Base-by-base conservation (phyloP, 2,888 invertebrate species). In the Ichneumoninae sp. region DNA sequence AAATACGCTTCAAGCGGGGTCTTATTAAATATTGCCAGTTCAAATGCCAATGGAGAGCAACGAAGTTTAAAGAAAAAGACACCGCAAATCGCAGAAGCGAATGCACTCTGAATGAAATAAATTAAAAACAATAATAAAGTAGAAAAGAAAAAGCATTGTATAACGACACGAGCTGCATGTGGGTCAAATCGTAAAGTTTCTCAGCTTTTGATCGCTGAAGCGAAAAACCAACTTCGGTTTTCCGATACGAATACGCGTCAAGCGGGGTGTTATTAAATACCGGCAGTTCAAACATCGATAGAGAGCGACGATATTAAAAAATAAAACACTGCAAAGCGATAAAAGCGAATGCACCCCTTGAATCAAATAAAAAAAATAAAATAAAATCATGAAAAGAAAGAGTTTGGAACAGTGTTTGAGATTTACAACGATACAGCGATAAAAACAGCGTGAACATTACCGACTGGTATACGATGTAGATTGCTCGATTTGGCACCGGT, bases 401-500 rank as follows among this genome's bases (percentile, higher is more conserved):
- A 63, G 60, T 33, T 26, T 7, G 33, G 16, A 33, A 33, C 8
- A 16, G 13, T 16, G 69, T 69, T 44, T 30, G 50, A 50, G 68
- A 71, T 63, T 63, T 47, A 71, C 52, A 71, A 70, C 54, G 19
- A 63, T 70, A 65, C 6, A 36, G 13, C 52, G 50, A 26, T 47
- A 63, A 70, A 52, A 71, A 71, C 26, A 26, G 26, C 44, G 60
- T 26, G 30, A 63, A 71, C 63, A 70, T 63, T 70, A 78, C 40
- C 50, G 40, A 22, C 19, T 57, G 57, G n/a, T 70, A 22, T 69
- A 47, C 60, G 52, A 78, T 40, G 70, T 71, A 16, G 70, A 50
- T 26, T 52, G 78, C 63, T 52, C 78, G 63, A 70, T 78, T 78
- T 78, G 78, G 78, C 78, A 78, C 22, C 60, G 77, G 40, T 60